Evolutionary conservation across 92 coral and sea anemone genomes (phyloP).

Genomic region (Scolanthus callimorphus): DNA sequence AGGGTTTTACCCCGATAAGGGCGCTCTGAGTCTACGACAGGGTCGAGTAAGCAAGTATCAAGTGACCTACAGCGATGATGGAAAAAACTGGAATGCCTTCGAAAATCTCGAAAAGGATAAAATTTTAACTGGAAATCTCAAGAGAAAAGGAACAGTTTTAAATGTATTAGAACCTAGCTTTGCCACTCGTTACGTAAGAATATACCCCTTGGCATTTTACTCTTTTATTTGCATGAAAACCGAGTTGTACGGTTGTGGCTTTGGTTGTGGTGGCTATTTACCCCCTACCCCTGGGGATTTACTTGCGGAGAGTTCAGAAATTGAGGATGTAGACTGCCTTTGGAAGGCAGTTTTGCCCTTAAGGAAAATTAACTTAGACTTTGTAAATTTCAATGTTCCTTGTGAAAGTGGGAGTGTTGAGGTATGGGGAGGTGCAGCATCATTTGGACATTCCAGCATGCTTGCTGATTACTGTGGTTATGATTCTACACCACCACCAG

Average conservation of each 20-base stretch:
- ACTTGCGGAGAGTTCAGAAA: conserved; percentile 39
- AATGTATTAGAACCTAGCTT: conserved; percentile 57
- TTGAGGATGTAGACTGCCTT: conserved; percentile 68
- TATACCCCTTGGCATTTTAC: conserved; percentile 56
- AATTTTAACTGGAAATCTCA: conserved; percentile 55
- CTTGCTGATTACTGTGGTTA: conserved; percentile 65
- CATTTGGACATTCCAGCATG: conserved; percentile 45
- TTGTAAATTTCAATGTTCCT: conserved; percentile 77
- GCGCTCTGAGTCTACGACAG: conserved; percentile 49
- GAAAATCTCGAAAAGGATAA: conserved; percentile 33
- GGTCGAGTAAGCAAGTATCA: conserved; percentile 86
- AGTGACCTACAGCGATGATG: conserved; percentile 71
- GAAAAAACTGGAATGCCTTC: conserved; percentile 57
- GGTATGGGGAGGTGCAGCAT: conserved; percentile 49
- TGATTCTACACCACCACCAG: conserved; percentile 50
- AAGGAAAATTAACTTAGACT: conserved; percentile 64
- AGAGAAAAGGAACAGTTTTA: conserved; percentile 40
- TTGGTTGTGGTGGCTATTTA: conserved; percentile 76
- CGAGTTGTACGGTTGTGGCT: conserved; percentile 79
- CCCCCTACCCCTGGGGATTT: conserved; percentile 60
- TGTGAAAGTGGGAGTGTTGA: conserved; percentile 67
- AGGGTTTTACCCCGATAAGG: conserved; percentile 63
- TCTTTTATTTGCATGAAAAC: conserved; percentile 70
- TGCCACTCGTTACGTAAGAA: conserved; percentile 61
- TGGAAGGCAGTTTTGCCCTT: conserved; percentile 76